Conservation (phyloP, 2,113 vertebrate genomes). For the Antechinus stuartii region DNA sequence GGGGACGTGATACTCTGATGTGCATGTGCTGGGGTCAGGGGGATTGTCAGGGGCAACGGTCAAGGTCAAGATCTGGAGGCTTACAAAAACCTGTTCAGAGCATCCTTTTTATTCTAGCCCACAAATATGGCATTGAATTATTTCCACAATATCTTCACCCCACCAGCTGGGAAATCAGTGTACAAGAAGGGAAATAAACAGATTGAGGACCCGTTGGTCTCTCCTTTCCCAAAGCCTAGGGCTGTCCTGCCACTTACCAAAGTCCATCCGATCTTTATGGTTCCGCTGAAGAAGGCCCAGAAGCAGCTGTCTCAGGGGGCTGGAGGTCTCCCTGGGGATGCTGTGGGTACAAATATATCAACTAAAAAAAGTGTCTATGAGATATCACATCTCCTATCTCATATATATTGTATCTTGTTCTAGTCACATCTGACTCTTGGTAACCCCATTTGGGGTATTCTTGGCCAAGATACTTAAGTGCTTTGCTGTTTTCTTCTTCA, state of each 20-base stretch:
- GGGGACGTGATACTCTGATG: no score
- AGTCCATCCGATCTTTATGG: slow-evolving; percentile 93
- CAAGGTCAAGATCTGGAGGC: not conserved
- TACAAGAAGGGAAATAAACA: not conserved
- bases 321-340: slow-evolving; percentile 95
- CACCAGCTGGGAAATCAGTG: not conserved
- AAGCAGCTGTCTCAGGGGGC: slow-evolving; percentile 91
- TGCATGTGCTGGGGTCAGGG: no score
- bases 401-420: no score
- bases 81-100: not conserved
- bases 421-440: no score
- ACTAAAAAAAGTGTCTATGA: not conserved
- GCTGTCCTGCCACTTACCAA: slow-evolving; percentile 81
- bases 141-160: not conserved
- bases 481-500: not conserved
- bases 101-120: not conserved
- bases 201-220: no score
- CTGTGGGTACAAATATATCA: slow-evolving; percentile 78
- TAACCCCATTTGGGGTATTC: not conserved
- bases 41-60: no score
- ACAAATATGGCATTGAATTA: not conserved
- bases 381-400: no score
- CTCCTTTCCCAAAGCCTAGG: not conserved
- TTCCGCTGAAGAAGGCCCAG: slow-evolving; percentile 93
- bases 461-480: not conserved